These are phyloP conservation scores for Tragulus kanchil DNA, from an alignment of 2,113 vertebrate genomes.

Conservation along the genomic window DNA sequence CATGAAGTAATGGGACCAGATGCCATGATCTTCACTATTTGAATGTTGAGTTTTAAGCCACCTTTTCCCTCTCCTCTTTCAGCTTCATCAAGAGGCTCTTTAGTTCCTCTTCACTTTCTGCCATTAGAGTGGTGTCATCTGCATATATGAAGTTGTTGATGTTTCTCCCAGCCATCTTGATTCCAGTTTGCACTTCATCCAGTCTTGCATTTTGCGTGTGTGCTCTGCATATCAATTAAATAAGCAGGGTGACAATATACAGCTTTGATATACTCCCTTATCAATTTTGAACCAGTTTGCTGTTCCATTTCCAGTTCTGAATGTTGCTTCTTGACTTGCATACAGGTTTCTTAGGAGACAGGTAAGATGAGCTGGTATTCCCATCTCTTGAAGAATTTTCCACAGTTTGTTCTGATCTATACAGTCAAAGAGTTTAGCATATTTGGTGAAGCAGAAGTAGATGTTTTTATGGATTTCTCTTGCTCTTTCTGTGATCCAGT, in stretches of 20 bases:
- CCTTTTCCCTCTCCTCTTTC: background rate
- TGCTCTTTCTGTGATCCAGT: background rate
- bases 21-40: background rate
- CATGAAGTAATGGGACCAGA: background rate
- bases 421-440: background rate
- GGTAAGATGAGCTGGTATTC: background rate
- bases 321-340: background rate
- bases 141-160: background rate
- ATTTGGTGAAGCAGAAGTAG: background rate
- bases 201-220: background rate
- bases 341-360: background rate
- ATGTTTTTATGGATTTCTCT: background rate
- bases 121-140: background rate
- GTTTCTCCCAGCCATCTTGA: background rate
- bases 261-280: background rate
- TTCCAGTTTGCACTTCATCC: background rate
- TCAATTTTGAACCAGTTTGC: background rate
- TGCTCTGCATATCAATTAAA: background rate
- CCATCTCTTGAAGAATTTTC: background rate
- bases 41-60: background rate
- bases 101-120: background rate
- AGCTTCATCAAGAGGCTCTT: background rate
- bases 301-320: background rate
- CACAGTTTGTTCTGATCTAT: background rate
- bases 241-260: background rate